Evolutionary conservation across 2,113 vertebrate species (phyloP).

Genomic region (Scolopax mira): DNA sequence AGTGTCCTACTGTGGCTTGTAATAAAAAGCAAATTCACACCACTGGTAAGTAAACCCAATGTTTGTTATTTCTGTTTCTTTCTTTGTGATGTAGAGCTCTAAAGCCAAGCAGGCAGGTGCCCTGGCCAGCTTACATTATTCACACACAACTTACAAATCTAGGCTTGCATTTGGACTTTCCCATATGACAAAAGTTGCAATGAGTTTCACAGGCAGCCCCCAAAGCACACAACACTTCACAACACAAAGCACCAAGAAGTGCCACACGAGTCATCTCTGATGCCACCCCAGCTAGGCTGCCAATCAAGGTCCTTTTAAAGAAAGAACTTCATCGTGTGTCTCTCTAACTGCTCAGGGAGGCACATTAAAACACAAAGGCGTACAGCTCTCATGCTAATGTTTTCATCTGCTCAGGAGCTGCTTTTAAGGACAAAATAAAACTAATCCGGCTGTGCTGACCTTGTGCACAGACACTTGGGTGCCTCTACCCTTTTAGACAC

Average conservation of each 20-base stretch:
- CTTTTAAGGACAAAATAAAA: conserved; percentile 22
- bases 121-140: not conserved
- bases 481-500: not conserved
- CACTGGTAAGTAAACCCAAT: not conserved
- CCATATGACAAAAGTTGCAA: not conserved
- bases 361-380: not conserved
- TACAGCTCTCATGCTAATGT: not conserved
- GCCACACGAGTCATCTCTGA: not conserved
- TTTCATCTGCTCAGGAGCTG: conserved; percentile 16
- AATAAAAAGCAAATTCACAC: not conserved
- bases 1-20: not conserved
- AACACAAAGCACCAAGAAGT: not conserved
- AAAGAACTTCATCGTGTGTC: not conserved
- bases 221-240: not conserved
- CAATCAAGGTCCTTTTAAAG: not conserved
- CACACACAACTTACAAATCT: not conserved
- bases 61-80: not conserved
- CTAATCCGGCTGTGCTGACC: not conserved
- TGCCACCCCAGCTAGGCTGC: not conserved
- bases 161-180: not conserved
- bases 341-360: not conserved
- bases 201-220: not conserved
- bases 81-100: not conserved
- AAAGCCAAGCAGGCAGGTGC: not conserved
- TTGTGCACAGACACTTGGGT: not conserved